Conservation (phyloP, 2,113 vertebrate genomes). For the Lathamus discolor region DNA sequence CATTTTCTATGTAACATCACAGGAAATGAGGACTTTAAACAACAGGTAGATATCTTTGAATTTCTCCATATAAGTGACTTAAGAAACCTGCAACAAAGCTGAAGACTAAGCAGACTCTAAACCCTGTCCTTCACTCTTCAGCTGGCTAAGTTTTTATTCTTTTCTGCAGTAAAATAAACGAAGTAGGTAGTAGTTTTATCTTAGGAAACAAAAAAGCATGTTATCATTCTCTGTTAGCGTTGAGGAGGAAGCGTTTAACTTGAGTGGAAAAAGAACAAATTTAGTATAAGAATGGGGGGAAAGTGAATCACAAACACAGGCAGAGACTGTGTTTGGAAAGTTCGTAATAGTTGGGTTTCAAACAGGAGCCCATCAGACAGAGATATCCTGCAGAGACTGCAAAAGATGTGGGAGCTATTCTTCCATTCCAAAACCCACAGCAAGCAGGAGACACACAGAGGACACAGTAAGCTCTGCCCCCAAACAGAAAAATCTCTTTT, state of each 20-base stretch:
- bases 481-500: neutral
- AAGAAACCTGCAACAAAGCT: neutral
- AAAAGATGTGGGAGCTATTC: neutral
- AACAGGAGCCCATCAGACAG: neutral
- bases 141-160: neutral
- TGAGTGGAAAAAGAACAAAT: neutral
- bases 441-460: neutral
- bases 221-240: neutral
- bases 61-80: neutral
- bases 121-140: neutral
- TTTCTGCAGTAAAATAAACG: neutral
- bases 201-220: neutral
- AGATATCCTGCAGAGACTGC: neutral
- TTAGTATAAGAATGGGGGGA: neutral
- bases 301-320: neutral
- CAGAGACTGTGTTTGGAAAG: neutral
- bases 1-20: neutral
- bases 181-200: neutral
- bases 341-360: neutral
- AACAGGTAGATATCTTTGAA: neutral
- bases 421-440: constrained; percentile 1
- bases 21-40: neutral
- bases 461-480: neutral
- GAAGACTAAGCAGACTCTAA: neutral
- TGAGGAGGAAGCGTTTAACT: neutral